phyloP scores from a whole-genome alignment of 2,797 vertebrate genomes.

The Antrozous pallidus region DNA sequence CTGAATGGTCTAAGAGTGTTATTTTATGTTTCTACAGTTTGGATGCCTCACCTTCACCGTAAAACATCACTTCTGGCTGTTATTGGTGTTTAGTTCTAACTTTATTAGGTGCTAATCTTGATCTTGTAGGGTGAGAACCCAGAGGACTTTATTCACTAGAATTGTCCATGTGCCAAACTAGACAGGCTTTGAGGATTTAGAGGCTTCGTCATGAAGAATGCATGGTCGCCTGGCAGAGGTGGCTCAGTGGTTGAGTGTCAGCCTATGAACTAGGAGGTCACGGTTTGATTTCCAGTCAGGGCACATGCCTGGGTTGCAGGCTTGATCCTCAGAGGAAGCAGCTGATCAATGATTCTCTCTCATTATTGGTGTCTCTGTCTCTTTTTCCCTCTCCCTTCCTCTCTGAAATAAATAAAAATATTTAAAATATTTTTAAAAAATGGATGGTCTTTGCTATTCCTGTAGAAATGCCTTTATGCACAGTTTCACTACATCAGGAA shows the following conservation, averaged over 20 bases:
- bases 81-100: neutral
- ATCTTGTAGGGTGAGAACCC: neutral
- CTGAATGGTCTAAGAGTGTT: constrained; percentile 2
- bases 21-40: constrained; percentile 25
- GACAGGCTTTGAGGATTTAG: neutral
- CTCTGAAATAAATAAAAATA: no score
- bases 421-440: neutral
- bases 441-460: neutral
- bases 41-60: neutral
- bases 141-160: neutral
- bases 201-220: neutral
- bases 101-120: neutral
- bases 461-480: neutral
- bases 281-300: no score
- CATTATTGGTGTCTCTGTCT: no score
- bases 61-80: neutral
- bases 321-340: no score
- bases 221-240: neutral
- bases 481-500: neutral
- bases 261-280: no score
- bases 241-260: no score
- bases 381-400: no score
- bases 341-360: no score
- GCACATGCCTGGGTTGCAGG: no score
- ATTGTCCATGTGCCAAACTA: neutral